Conservation (phyloP, 2,797 vertebrate genomes). For the Decapterus maruadsi region DNA sequence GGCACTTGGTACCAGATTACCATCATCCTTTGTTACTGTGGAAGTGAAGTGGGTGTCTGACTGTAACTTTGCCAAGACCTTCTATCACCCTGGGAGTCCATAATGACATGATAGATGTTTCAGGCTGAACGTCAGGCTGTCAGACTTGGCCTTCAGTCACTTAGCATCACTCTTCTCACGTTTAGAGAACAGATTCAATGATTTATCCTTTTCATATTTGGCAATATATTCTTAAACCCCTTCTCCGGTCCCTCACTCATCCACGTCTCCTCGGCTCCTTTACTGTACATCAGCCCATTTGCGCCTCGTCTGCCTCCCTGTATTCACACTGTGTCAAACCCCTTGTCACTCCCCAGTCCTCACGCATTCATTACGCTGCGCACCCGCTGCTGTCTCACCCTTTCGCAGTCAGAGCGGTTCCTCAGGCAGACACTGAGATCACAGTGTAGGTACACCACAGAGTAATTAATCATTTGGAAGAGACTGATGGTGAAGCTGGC, state of each 20-base stretch:
- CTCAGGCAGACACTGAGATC: conserved; percentile 82
- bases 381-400: conserved; percentile 70
- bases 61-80: conserved; percentile 39
- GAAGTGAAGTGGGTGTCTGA: conserved; percentile 22
- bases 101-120: conserved; percentile 38
- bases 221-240: conserved; percentile 13
- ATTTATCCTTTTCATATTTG: conserved; percentile 4
- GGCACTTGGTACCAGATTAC: conserved; percentile 24
- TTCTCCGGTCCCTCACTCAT: conserved; percentile 4
- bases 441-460: conserved; percentile 85
- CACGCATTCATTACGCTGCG: conserved; percentile 48
- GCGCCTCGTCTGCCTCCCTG: conserved; percentile 38
- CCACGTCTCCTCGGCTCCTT: conserved; percentile 21
- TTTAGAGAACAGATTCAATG: conserved; percentile 5
- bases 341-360: conserved; percentile 44
- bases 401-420: conserved; percentile 76
- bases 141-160: conserved; percentile 9
- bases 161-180: conserved; percentile 5
- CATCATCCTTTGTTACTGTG: conserved; percentile 24
- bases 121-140: conserved; percentile 12
- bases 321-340: conserved; percentile 55
- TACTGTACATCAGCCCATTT: conserved; percentile 24
- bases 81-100: conserved; percentile 33
- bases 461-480: conserved; percentile 90
- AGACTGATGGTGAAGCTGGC: conserved; percentile 87